Base-by-base conservation (phyloP, 2,113 vertebrate species). In the Agapornis roseicollis region DNA sequence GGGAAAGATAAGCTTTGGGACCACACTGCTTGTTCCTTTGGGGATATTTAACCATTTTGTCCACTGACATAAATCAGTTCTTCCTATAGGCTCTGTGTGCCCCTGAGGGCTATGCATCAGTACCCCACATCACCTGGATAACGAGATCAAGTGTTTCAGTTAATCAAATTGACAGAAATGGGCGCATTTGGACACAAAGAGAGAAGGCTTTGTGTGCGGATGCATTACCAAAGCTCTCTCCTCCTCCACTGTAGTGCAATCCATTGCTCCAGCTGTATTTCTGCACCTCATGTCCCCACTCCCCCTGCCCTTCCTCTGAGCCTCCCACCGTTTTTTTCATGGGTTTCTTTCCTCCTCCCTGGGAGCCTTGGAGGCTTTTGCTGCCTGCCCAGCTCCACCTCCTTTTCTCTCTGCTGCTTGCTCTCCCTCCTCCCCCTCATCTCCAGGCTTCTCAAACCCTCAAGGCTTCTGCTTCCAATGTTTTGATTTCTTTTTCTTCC, bases 331-430 rank as follows among this genome's bases (percentile, higher is more conserved):
- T 16, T 53, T 80, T 69, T 93, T 89, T 17, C 22, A 18, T 80
- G 46, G 24, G 8, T 95, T 94, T 91, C 72, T 66, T 81, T 82
- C 66, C 78, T 65, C 44, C 44, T 89, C 35, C 56, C 79, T 58
- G 42, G 9, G 23, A 93, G 53, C 53, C 52, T 47, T 29, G 69
- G 42, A 94, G 76, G 65, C 65, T 80, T 74, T 70, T 74, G 31
- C 72, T 84, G 87, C 41, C 78, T 85, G 74, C 88, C 49, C 52
- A 86, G 88, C 93, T 96, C 94, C 94, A 74, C 94, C 94, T 94
- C 94, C 82, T 93, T 85, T 46, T n/a, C 90, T 88, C 72, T 81
- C 56, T 82, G 44, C 85, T 91, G 77, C 82, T 69, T 86, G 60
- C 63, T 91, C 49, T 93, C 69, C 72, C 85, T 96, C 91, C 89